Base-by-base conservation (phyloP, 1,140 invertebrate genomes). In the Coelopa frigida region DNA sequence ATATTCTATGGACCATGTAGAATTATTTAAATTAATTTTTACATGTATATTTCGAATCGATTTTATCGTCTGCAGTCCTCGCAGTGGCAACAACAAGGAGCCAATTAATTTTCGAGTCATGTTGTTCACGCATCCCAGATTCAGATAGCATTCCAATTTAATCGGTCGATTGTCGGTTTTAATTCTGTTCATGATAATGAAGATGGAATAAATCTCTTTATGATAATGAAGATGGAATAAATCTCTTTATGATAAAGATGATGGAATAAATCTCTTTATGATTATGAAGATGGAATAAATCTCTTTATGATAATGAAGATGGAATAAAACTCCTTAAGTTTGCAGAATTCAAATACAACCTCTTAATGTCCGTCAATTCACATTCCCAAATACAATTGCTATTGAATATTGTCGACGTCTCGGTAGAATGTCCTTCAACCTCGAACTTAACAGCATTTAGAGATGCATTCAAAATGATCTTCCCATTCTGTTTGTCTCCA, bases 321-420 rank as follows among this genome's bases (percentile, higher is more conserved):
- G 15, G 23, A 26, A 46, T 18, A 12, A 29, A 8, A 37, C 3
- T 5, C 20, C 18, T 18, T n/a, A n/a, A n/a, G n/a, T n/a, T n/a
- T n/a, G n/a, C n/a, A n/a, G n/a, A n/a, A n/a, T n/a, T n/a, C n/a
- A n/a, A n/a, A n/a, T n/a, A n/a, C n/a, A n/a, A 58, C 24, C 59
- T 56, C 42, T 65, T 65, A 12, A 65, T 53, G 4, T 60, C 61
- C 1, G 50, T 42, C 27, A 65, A 50, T 17, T 60, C 59, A 15
- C 59, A 58, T 33, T 65, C 62, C 62, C 62, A 65, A 32, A 65
- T 57, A 32, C 62, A 65, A 36, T 65, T 65, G 47, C 62, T 65
- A 36, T 65, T 65, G 32, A 65, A 65, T 10, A 65, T 52, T 3
- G 62, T 52, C 4, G 49, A 22, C 14, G 50, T 47, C n/a, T 33